Evolutionary conservation across 2,797 vertebrate genomes (phyloP).

Genomic region (Sitta carolinensis): DNA sequence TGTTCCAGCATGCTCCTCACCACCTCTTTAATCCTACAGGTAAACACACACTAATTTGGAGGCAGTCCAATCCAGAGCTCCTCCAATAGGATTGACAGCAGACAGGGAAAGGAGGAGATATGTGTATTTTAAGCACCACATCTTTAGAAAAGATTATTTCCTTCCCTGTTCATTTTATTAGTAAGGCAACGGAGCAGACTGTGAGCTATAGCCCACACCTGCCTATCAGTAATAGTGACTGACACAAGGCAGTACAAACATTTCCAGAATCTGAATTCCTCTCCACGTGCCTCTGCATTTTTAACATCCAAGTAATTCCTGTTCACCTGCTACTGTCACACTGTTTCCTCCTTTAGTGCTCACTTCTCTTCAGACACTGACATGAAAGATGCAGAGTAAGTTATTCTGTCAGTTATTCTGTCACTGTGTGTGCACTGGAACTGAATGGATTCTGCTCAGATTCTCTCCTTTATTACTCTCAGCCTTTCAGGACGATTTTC

Average conservation of each 20-base stretch:
- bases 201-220: neutral
- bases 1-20: neutral
- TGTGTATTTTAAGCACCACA: neutral
- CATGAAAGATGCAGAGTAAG: neutral
- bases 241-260: neutral
- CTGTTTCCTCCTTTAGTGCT: neutral
- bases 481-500: neutral
- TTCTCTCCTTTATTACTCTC: neutral
- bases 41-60: neutral
- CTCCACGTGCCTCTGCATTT: neutral
- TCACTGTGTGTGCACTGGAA: rapidly evolving
- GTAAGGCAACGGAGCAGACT: neutral
- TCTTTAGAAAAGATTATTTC: neutral
- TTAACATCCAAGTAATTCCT: neutral
- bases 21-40: neutral
- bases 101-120: neutral
- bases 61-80: neutral
- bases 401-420: neutral
- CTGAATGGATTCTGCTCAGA: neutral
- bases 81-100: neutral
- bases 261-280: neutral
- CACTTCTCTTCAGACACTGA: neutral
- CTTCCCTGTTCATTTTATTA: neutral
- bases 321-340: neutral
- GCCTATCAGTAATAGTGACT: neutral